Evolutionary conservation across 1,140 invertebrate species (phyloP), one percentile per base, ranked within the genome.

Genomic region (Lasioglossum albipes): DNA sequence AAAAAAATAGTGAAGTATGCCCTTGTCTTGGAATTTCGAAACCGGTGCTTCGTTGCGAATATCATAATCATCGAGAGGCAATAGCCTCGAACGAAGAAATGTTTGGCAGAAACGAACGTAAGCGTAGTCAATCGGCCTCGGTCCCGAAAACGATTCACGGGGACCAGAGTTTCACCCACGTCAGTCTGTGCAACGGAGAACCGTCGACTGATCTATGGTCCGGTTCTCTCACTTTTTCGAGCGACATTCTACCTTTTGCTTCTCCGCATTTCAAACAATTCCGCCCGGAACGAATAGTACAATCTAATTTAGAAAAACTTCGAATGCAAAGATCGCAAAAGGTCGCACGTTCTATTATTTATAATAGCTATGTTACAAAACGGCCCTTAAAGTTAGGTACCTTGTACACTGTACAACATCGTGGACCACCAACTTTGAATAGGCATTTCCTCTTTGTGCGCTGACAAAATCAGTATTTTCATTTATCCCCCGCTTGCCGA

Each of bases 121-220:
- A 87, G 82, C 85, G 85, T 87, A 86, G 41, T 86, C 81, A 78
- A 66, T 87, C 79, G 65, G 80, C 79, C 62, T 79, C 79, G 78
- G 54, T 78, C 62, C 65, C 31, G 27, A 70, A 41, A 78, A 52
- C 57, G 36, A 73, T 72, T 31, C 71, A 61, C 7, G 57, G 68
- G 65, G 68, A 42, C 20, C 18, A 13, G 57, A 82, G 57, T 61
- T 49, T 22, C 52, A 65, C 36, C 31, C 61, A 42, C 27, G 12
- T 62, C 59, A 27, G 59, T 27, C 42, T 22, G 59, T 36, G n/a
- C 41, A 27, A 27, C 22, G 10, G 18, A 49, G 22, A 74, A 31
- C 16, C 22, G 42, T 31, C 16, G 27, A 22, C 42, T 49, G 22
- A 27, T 59, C 36, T 31, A 42, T 49, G 31, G 59, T n/a, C 54